These are phyloP conservation scores for Batillaria attramentaria DNA, from an alignment of 1,140 invertebrate genomes.

Conservation along the genomic window DNA sequence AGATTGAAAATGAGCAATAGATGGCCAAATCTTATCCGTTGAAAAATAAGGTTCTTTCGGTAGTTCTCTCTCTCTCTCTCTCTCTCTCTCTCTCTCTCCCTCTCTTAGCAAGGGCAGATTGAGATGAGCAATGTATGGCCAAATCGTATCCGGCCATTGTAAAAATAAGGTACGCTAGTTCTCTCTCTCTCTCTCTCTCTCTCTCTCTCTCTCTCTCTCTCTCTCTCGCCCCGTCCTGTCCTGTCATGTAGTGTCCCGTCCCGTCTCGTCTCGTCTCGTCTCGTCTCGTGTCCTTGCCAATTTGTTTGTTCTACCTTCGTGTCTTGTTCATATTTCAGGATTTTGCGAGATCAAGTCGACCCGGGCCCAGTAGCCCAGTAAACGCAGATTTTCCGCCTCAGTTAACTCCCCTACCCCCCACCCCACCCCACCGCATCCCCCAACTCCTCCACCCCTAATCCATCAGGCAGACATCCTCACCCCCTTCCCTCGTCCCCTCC, in stretches of 20 bases:
- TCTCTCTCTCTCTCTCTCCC: neutral
- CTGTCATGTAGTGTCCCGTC: neutral
- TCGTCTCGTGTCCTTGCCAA: neutral
- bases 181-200: neutral
- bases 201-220: neutral
- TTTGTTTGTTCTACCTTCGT: neutral
- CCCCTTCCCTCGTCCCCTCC: neutral
- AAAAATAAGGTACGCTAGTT: too few relatives aligned
- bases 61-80: neutral
- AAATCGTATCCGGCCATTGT: too few relatives aligned
- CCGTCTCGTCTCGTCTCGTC: neutral
- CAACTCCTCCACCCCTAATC: neutral
- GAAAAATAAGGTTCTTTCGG: too few relatives aligned
- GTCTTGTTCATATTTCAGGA: neutral
- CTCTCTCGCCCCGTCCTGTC: neutral
- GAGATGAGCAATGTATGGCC: too few relatives aligned
- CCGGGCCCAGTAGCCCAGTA: neutral
- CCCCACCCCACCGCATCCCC: neutral
- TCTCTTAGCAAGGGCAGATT: too few relatives aligned
- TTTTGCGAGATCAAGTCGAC: neutral
- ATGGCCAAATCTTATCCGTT: too few relatives aligned
- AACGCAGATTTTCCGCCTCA: neutral
- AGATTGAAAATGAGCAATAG: too few relatives aligned
- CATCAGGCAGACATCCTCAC: neutral
- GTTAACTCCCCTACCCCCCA: neutral